Percentiles rank a stretch among this genome's conserved stretches.
Conservation (phyloP, 2,888 invertebrate species). For the Microplitis deprimator region DNA sequence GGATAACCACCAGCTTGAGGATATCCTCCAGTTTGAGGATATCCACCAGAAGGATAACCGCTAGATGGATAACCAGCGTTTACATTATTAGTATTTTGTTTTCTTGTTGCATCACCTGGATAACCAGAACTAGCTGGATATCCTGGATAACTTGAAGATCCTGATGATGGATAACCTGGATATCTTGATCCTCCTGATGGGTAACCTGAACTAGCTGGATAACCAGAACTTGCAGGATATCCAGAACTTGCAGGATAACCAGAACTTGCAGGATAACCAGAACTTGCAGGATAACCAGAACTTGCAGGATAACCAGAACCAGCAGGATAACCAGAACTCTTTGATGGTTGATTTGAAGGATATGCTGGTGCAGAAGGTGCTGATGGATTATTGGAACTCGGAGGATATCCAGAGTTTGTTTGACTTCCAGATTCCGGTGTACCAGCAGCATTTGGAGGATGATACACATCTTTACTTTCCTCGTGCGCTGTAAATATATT, state of each 20-base stretch:
- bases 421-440: constrained; percentile 6
- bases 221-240: constrained; percentile 41
- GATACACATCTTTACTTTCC: constrained; percentile 53
- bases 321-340: constrained; percentile 42
- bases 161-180: constrained; percentile 42
- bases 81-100: constrained; percentile 50
- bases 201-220: constrained; percentile 35
- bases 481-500: constrained; percentile 62
- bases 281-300: constrained; percentile 42
- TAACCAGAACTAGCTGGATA: constrained; percentile 37
- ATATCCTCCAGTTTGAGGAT: constrained; percentile 30
- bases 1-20: constrained; percentile 46
- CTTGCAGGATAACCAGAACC: constrained; percentile 43
- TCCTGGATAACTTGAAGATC: constrained; percentile 32
- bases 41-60: constrained; percentile 35
- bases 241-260: constrained; percentile 45
- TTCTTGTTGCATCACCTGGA: constrained; percentile 43
- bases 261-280: constrained; percentile 43
- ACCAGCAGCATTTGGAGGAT: constrained; percentile 48
- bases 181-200: constrained; percentile 23
- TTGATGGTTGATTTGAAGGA: constrained; percentile 1
- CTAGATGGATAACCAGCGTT: constrained; percentile 54
- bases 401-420: not conserved
- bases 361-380: constrained; percentile 9
- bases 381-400: constrained; percentile 17